These are phyloP conservation scores for Thunnus albacares DNA, from an alignment of 2,797 vertebrate species.

Conservation along the genomic window DNA sequence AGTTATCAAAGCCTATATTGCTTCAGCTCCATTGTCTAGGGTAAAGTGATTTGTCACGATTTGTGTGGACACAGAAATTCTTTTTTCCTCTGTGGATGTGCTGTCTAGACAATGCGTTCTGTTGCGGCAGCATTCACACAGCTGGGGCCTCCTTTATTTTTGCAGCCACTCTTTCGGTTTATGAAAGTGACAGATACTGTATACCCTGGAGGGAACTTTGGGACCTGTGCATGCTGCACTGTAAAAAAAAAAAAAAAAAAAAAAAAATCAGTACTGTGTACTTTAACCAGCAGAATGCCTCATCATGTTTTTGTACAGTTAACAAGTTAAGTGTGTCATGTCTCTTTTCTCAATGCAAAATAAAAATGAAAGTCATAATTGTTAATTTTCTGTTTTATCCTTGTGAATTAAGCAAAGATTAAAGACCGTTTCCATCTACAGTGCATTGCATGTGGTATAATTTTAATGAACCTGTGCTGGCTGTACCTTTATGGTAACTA, in stretches of 20 bases:
- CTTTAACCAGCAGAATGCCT: constrained; percentile 3
- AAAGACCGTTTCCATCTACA: neutral
- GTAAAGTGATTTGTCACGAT: constrained; percentile 83
- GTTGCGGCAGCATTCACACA: constrained; percentile 43
- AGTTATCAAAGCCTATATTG: constrained; percentile 74
- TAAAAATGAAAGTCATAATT: neutral
- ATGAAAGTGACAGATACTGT: constrained; percentile 57
- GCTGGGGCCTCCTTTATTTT: constrained; percentile 58
- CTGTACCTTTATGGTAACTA: constrained; percentile 13
- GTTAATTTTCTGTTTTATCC: neutral
- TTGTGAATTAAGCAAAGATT: neutral
- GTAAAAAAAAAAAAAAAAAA: constrained; percentile 17
- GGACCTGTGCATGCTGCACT: constrained; percentile 24
- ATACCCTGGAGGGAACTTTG: constrained; percentile 38
- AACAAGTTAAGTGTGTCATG: neutral
- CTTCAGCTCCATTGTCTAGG: constrained; percentile 67
- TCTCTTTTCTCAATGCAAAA: neutral
- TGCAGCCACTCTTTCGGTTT: constrained; percentile 48
- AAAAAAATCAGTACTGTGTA: neutral
- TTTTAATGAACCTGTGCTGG: neutral
- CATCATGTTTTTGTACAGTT: no score
- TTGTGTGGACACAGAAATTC: constrained; percentile 72
- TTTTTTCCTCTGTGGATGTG: constrained; percentile 67
- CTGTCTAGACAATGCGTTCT: constrained; percentile 73
- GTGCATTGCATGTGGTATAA: neutral